phyloP scores from a whole-genome alignment of 2,797 vertebrate species.

The Gallirallus australis region DNA sequence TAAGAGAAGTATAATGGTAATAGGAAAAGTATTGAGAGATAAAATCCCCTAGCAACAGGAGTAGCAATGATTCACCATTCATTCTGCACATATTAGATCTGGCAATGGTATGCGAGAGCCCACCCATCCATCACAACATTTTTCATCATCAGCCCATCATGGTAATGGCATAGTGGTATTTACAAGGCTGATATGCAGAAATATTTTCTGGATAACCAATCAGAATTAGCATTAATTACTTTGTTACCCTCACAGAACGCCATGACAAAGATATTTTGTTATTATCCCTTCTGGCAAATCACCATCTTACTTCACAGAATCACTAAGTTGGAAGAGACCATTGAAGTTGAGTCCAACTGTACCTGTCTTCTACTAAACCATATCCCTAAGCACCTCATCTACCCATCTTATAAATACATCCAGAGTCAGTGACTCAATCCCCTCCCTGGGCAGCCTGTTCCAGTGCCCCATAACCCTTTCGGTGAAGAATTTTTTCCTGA shows the following conservation, averaged over 20 bases:
- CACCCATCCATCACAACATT: not conserved
- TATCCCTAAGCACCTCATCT: no score
- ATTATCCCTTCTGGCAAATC: constrained; percentile 29
- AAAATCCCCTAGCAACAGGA: not conserved
- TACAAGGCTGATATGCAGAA: not conserved
- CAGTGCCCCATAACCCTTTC: no score
- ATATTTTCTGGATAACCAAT: not conserved
- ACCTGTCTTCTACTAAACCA: no score
- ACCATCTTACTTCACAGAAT: not conserved
- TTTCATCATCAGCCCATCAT: not conserved
- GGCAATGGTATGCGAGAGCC: not conserved
- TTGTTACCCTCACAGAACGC: not conserved
- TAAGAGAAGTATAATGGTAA: not conserved
- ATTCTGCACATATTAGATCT: not conserved
- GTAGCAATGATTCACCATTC: not conserved
- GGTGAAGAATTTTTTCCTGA: no score
- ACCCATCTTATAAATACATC: no score
- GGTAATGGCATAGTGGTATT: not conserved
- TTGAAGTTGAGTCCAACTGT: no score
- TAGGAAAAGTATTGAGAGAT: not conserved
- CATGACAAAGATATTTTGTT: not conserved
- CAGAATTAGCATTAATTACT: constrained; percentile 22
- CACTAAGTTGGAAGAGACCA: no score
- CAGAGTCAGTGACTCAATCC: no score
- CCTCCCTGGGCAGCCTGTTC: no score